These are phyloP conservation scores for Syrista parreyssii DNA, from an alignment of 2,888 invertebrate species.

Conservation along the genomic window DNA sequence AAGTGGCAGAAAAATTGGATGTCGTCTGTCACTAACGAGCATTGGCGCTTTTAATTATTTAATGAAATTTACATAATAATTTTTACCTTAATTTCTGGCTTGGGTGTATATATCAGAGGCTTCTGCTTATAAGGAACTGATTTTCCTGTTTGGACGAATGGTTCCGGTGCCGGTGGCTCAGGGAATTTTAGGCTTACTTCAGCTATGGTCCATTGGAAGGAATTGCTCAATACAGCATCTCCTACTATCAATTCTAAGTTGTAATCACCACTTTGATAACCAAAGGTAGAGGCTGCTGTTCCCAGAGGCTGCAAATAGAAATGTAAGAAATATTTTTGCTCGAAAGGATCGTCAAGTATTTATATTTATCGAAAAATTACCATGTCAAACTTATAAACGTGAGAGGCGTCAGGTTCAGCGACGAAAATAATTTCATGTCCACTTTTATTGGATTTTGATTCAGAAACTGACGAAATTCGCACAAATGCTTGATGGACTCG, in stretches of 20 bases:
- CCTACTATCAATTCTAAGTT: slow-evolving; percentile 88
- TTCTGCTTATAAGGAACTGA: slow-evolving; percentile 50
- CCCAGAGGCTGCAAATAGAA: slow-evolving; percentile 75
- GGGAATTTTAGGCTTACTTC: slow-evolving; percentile 80
- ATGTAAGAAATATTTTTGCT: slow-evolving; percentile 10
- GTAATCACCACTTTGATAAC: slow-evolving; percentile 81
- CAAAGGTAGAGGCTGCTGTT: slow-evolving; percentile 82
- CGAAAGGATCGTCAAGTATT: not conserved
- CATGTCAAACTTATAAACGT: slow-evolving; percentile 91
- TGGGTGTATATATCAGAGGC: slow-evolving; percentile 65
- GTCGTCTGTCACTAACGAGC: slow-evolving; percentile 57
- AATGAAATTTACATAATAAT: slow-evolving; percentile 14
- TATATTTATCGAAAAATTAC: slow-evolving; percentile 67
- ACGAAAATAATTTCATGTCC: slow-evolving; percentile 93
- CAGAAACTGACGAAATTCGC: slow-evolving; percentile 72
- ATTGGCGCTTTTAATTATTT: slow-evolving; percentile 43
- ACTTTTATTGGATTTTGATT: slow-evolving; percentile 61
- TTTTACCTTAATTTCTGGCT: slow-evolving; percentile 73
- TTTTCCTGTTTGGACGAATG: slow-evolving; percentile 48
- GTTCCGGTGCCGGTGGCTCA: slow-evolving; percentile 47
- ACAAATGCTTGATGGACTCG: slow-evolving; percentile 90
- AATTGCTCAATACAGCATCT: slow-evolving; percentile 90
- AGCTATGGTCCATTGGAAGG: slow-evolving; percentile 88
- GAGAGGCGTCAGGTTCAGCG: slow-evolving; percentile 84
- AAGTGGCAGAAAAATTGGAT: slow-evolving; percentile 50